Evolutionary conservation across 2,888 invertebrate genomes (phyloP).

Genomic region (Acanthosepion lycidas): DNA sequence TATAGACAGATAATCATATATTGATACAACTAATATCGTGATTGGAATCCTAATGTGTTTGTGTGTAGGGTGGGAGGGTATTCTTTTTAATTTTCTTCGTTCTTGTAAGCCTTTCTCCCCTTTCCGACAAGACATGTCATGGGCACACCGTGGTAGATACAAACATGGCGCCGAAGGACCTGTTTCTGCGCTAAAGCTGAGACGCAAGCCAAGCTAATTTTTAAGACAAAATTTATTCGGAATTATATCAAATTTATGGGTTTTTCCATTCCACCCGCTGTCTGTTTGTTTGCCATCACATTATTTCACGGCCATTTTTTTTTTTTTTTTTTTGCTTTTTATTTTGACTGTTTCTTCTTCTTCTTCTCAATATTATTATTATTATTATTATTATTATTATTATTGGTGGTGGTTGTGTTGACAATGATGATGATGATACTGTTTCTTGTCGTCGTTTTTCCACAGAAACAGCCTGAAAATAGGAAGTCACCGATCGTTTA

Average conservation of each 20-base stretch:
- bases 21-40: too few relatives aligned
- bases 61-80: too few relatives aligned
- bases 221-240: neutral
- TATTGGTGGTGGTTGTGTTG: too few relatives aligned
- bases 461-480: too few relatives aligned
- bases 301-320: neutral
- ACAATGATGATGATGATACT: too few relatives aligned
- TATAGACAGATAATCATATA: too few relatives aligned
- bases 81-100: neutral
- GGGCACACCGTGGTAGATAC: neutral
- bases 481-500: too few relatives aligned
- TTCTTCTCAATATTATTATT: too few relatives aligned
- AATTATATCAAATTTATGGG: neutral
- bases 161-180: neutral
- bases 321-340: too few relatives aligned
- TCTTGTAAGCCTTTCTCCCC: neutral
- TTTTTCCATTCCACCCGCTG: neutral
- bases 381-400: too few relatives aligned
- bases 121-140: neutral
- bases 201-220: neutral
- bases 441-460: too few relatives aligned
- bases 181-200: neutral
- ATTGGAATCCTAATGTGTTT: neutral
- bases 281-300: neutral
- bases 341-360: too few relatives aligned